phyloP scores from a whole-genome alignment of 2,888 invertebrate species.

The Eristalinus sepulchralis region DNA sequence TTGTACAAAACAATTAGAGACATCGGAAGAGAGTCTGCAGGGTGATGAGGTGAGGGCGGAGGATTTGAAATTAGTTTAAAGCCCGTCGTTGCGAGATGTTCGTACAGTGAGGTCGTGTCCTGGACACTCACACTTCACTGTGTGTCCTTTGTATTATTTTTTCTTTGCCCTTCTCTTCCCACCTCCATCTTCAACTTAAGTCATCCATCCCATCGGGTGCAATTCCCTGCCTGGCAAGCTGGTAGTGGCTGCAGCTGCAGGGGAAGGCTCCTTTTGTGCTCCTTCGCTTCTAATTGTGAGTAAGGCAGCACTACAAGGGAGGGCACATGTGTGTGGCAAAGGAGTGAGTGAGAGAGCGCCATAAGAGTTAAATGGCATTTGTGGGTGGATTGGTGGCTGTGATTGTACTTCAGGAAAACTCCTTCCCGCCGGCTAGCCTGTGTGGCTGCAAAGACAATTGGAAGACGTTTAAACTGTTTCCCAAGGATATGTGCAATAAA shows the following conservation, averaged over 20 bases:
- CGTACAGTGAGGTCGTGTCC: constrained; percentile 38
- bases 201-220: constrained; percentile 10
- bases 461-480: constrained; percentile 26
- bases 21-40: neutral
- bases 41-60: neutral
- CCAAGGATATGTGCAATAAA: constrained; percentile 14
- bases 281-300: constrained; percentile 25
- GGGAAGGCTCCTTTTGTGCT: constrained; percentile 27
- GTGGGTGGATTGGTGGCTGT: constrained; percentile 23
- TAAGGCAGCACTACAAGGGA: constrained; percentile 37
- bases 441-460: neutral
- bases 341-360: neutral
- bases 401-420: neutral
- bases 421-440: neutral
- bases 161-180: too few relatives aligned
- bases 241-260: neutral
- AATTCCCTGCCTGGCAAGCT: neutral
- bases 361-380: constrained; percentile 58
- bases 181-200: constrained; percentile 29
- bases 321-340: constrained; percentile 3
- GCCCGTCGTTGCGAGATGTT: neutral
- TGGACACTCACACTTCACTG: neutral
- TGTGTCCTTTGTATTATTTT: constrained; percentile 1
- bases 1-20: constrained; percentile 35
- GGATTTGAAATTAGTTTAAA: constrained; percentile 13